Evolutionary conservation across 2,888 invertebrate genomes (phyloP).

Genomic region (Leptopilina drosophilae): DNA sequence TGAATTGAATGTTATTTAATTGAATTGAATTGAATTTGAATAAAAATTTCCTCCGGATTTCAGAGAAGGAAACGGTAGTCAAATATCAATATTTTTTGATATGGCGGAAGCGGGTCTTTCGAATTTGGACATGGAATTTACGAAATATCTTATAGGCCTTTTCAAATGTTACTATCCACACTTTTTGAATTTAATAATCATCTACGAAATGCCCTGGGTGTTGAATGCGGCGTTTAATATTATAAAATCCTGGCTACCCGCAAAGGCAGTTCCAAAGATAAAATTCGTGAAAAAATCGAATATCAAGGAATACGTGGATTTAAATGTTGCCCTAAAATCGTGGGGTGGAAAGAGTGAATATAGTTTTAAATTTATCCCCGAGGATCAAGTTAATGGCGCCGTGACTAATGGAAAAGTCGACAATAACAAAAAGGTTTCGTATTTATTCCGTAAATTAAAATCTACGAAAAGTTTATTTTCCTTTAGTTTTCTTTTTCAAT

Average conservation of each 20-base stretch:
- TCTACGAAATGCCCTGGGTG: conserved; percentile 97
- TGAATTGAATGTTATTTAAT: too few species aligned
- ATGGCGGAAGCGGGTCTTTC: conserved; percentile 91
- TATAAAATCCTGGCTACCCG: conserved; percentile 90
- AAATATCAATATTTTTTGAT: conserved; percentile 92
- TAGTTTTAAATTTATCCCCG: conserved; percentile 84
- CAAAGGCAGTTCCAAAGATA: conserved; percentile 92
- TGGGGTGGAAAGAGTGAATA: conserved; percentile 92
- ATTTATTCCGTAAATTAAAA: background rate
- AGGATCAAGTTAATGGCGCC: conserved; percentile 71
- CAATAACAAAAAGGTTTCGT: conserved; percentile 78
- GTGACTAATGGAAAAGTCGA: conserved; percentile 73
- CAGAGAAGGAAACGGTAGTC: conserved; percentile 85
- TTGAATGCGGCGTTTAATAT: conserved; percentile 94
- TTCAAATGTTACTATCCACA: conserved; percentile 94
- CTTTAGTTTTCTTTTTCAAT: background rate
- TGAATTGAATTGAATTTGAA: background rate
- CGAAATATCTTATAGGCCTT: conserved; percentile 90
- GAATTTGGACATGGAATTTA: conserved; percentile 95
- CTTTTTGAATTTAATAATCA: conserved; percentile 91
- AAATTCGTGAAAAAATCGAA: conserved; percentile 88
- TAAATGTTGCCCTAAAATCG: conserved; percentile 85
- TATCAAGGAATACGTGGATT: conserved; percentile 85
- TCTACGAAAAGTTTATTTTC: too few species aligned
- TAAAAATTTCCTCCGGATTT: conserved; percentile 50